phyloP scores from a whole-genome alignment of 2,113 vertebrate species.

The Emydura subglobosa region DNA sequence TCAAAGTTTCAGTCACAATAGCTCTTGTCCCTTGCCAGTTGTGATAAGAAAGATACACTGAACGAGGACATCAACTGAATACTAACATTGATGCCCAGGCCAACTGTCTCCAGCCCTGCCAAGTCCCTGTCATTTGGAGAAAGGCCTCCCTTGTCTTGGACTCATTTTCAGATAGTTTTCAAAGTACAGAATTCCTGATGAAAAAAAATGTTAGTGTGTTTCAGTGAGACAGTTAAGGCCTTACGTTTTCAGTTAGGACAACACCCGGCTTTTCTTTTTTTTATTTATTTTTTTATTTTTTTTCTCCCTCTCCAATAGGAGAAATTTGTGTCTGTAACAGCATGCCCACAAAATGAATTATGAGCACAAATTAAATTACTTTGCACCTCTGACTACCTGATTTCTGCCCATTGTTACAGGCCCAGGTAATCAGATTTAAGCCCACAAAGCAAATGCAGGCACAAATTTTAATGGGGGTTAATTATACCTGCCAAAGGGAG shows the following conservation, averaged over 20 bases:
- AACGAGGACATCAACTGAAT: conserved; percentile 68
- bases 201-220: conserved; percentile 23
- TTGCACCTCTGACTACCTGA: not conserved
- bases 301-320: not conserved
- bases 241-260: not conserved
- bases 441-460: not conserved
- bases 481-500: not conserved
- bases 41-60: conserved; percentile 66
- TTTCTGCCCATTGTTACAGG: not conserved
- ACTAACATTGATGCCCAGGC: conserved; percentile 59
- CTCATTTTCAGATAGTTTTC: conserved; percentile 51
- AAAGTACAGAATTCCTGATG: conserved; percentile 26
- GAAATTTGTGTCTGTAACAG: not conserved
- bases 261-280: not conserved
- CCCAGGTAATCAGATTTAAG: not conserved
- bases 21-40: conserved; percentile 55
- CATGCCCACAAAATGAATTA: not conserved
- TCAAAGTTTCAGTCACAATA: conserved; percentile 69
- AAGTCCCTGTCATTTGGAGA: conserved; percentile 30
- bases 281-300: not conserved
- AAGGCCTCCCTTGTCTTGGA: conserved; percentile 46
- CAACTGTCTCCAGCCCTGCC: conserved; percentile 33
- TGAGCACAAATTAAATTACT: not conserved
- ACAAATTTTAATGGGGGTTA: not conserved
- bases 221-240: not conserved